These are phyloP conservation scores for Brenthis ino DNA, from an alignment of 2,888 invertebrate species.

Conservation along the genomic window DNA sequence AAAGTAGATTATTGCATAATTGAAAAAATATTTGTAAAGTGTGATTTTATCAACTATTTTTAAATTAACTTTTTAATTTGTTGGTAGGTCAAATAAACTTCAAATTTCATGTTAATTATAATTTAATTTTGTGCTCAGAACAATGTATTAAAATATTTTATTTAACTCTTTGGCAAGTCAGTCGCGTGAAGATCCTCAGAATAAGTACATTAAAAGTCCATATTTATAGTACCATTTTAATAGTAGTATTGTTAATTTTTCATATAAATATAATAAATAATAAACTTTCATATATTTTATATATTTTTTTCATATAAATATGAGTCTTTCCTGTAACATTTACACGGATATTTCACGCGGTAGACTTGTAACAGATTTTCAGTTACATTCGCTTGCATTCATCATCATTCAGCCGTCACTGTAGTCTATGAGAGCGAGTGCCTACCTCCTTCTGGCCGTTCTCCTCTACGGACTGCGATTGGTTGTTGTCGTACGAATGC, in stretches of 20 bases:
- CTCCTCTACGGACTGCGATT: constrained; percentile 82
- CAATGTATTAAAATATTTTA: not conserved
- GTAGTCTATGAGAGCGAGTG: constrained; percentile 63
- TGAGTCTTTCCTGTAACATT: not conserved
- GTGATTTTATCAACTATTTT: not conserved
- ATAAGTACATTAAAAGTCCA: not conserved
- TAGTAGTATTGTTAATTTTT: too few species aligned
- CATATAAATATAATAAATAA: too few species aligned
- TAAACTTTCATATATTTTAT: too few species aligned
- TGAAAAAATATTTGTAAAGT: not conserved
- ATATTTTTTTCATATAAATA: not conserved
- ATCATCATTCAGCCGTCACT: constrained; percentile 52
- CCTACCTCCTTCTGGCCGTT: constrained; percentile 82
- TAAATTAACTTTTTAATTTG: not conserved
- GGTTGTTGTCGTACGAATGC: constrained; percentile 82
- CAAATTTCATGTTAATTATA: not conserved
- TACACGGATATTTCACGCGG: constrained; percentile 1
- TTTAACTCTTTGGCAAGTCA: constrained; percentile 2
- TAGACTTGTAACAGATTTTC: constrained; percentile 6
- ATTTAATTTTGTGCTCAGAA: constrained; percentile 14
- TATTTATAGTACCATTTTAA: too few species aligned
- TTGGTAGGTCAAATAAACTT: not conserved
- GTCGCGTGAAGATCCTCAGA: constrained; percentile 4
- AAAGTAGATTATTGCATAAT: not conserved
- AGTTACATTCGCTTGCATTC: constrained; percentile 21